Percentiles rank a stretch among this genome's conserved stretches.
phyloP scores from a whole-genome alignment of 1,140 invertebrate genomes.

The Caerostris extrusa region DNA sequence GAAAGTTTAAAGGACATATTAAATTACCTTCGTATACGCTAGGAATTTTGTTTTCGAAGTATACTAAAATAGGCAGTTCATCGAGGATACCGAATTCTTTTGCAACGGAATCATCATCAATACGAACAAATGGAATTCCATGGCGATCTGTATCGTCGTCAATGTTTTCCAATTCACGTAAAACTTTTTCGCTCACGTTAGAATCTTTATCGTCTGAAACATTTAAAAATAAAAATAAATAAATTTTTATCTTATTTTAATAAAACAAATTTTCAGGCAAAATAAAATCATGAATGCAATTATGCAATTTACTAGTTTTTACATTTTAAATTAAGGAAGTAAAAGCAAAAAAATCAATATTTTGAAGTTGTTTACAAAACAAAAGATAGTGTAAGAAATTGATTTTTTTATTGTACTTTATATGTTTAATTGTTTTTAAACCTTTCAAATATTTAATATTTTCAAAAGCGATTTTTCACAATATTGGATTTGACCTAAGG shows the following conservation, averaged over 20 bases:
- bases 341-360: no score
- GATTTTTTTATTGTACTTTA: no score
- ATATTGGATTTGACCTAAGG: no score
- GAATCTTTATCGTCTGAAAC: slow-evolving; percentile 81
- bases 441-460: no score
- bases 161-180: slow-evolving; percentile 82
- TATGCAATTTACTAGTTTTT: no score
- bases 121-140: slow-evolving; percentile 80
- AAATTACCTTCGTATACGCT: slow-evolving; percentile 79
- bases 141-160: slow-evolving; percentile 80
- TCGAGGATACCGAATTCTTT: slow-evolving; percentile 80
- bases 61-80: slow-evolving; percentile 79
- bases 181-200: slow-evolving; percentile 79
- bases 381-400: no score
- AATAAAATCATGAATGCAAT: no score
- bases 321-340: no score
- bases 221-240: not conserved
- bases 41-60: slow-evolving; percentile 80
- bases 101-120: slow-evolving; percentile 80
- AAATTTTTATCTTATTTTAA: not conserved
- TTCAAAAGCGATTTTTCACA: no score
- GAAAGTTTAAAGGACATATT: not conserved
- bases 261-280: no score
- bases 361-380: no score
- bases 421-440: no score